These are phyloP conservation scores for Alaudala cheleensis DNA, from an alignment of 2,113 vertebrate species.

Conservation along the genomic window DNA sequence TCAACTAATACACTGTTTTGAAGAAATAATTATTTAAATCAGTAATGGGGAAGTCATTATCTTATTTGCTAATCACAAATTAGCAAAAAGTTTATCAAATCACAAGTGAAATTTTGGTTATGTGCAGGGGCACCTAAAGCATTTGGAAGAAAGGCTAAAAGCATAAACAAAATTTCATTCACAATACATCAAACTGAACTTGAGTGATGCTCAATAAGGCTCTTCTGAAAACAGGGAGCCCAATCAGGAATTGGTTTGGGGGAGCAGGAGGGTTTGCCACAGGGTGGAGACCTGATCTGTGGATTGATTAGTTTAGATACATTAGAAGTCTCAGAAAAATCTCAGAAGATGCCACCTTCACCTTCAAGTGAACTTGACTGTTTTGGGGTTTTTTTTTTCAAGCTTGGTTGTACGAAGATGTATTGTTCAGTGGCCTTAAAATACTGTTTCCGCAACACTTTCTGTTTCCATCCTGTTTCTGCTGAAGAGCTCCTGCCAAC, in stretches of 20 bases:
- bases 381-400: neutral
- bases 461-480: neutral
- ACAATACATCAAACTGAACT: neutral
- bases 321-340: neutral
- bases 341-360: neutral
- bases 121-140: neutral
- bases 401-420: neutral
- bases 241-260: neutral
- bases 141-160: neutral
- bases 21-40: neutral
- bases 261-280: neutral
- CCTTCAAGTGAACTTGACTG: neutral
- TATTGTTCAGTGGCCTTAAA: neutral
- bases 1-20: neutral
- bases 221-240: neutral
- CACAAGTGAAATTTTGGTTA: neutral
- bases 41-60: neutral
- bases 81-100: neutral
- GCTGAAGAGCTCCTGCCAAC: fast-evolving
- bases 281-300: neutral
- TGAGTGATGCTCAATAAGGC: fast-evolving
- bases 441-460: neutral
- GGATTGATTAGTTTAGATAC: neutral
- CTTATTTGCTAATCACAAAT: neutral
- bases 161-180: neutral